phyloP scores from a whole-genome alignment of 2,113 vertebrate genomes.

The Xerus inauris region DNA sequence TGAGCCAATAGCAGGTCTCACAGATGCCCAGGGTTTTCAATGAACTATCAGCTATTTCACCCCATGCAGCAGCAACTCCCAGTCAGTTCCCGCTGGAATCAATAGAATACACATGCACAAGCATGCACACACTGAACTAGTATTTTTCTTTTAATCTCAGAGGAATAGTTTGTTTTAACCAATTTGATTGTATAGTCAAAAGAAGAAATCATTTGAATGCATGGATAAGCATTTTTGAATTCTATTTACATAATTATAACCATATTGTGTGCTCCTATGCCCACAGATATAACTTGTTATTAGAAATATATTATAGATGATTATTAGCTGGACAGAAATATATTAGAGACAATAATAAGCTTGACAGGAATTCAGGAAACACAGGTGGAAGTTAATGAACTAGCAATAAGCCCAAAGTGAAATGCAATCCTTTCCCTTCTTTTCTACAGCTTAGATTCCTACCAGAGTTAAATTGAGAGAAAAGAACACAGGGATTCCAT shows the following conservation, averaged over 20 bases:
- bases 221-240: not conserved
- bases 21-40: accelerated
- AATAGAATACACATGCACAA: not conserved
- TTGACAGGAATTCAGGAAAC: not conserved
- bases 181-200: not conserved
- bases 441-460: not conserved
- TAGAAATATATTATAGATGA: not conserved
- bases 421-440: not conserved
- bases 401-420: not conserved
- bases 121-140: not conserved
- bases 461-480: not conserved
- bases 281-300: not conserved
- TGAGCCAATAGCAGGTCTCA: not conserved
- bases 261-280: not conserved
- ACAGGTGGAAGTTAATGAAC: not conserved
- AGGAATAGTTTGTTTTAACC: not conserved
- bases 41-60: not conserved
- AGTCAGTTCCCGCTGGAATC: not conserved
- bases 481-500: not conserved
- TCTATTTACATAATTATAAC: not conserved
- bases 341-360: not conserved
- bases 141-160: not conserved
- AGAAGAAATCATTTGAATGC: not conserved
- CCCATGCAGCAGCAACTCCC: not conserved
- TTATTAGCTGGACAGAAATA: not conserved